phyloP scores from a whole-genome alignment of 2,113 vertebrate genomes.

The Ctenomys sociabilis region DNA sequence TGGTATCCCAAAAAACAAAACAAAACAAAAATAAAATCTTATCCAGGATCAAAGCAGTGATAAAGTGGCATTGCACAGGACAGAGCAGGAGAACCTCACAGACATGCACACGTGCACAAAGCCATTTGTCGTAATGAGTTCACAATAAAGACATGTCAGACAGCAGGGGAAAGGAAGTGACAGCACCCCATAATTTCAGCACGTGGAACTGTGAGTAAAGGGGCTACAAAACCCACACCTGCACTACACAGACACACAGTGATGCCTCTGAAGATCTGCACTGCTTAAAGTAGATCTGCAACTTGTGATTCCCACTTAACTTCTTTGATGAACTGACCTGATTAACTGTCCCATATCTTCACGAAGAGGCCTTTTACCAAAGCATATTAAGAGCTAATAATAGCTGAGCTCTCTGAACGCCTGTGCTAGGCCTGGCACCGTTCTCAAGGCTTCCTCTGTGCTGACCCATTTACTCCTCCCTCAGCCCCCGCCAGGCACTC shows the following conservation, averaged over 20 bases:
- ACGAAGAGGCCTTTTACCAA: conserved; percentile 1
- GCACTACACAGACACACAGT: background rate
- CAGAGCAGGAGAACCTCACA: background rate
- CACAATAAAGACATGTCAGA: background rate
- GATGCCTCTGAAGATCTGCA: background rate
- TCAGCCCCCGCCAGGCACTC: background rate
- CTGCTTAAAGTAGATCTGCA: background rate
- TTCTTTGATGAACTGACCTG: conserved; percentile 27
- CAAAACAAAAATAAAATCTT: too few species aligned
- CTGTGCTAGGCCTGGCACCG: background rate
- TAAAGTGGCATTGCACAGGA: background rate
- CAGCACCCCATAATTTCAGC: too few species aligned
- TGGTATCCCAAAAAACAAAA: too few species aligned
- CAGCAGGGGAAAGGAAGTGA: background rate
- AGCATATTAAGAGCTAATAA: conserved; percentile 39
- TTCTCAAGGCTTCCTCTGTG: background rate
- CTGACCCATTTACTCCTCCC: background rate
- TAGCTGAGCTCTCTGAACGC: background rate
- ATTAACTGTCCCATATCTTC: conserved; percentile 33
- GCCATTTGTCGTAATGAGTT: background rate
- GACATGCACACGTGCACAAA: fast-evolving
- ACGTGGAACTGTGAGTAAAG: background rate
- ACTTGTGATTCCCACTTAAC: background rate
- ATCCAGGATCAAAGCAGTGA: background rate
- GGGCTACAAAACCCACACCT: background rate